These are phyloP conservation scores for Drosophila murphyi DNA, from an alignment of 1,140 invertebrate genomes.

Conservation along the genomic window DNA sequence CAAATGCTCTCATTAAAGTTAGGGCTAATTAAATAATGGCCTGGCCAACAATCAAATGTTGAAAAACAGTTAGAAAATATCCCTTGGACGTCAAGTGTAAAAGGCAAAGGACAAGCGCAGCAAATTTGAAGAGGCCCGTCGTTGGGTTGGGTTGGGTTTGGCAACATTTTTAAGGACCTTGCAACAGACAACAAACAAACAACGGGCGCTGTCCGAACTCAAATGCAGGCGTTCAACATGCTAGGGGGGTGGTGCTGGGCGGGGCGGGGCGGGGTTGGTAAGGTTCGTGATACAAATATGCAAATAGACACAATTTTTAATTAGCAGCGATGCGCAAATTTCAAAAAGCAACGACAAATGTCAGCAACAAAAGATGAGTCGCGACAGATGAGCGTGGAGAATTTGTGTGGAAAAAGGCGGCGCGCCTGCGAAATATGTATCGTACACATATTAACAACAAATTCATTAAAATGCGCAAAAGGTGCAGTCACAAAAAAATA, in stretches of 20 bases:
- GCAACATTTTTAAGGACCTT: slow-evolving; percentile 25
- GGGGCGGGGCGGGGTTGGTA: slow-evolving; percentile 7
- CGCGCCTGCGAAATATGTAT: slow-evolving; percentile 51
- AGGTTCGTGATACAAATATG: slow-evolving; percentile 65
- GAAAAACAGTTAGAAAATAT: slow-evolving; percentile 38
- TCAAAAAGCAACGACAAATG: slow-evolving; percentile 62
- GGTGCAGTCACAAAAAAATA: slow-evolving; percentile 19
- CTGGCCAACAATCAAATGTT: slow-evolving; percentile 19
- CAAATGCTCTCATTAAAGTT: slow-evolving; percentile 58
- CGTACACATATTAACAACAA: slow-evolving; percentile 71
- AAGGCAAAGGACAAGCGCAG: slow-evolving; percentile 58
- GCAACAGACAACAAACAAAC: slow-evolving; percentile 60
- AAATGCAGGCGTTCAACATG: slow-evolving; percentile 53
- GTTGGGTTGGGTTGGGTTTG: neutral
- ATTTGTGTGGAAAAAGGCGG: slow-evolving; percentile 26
- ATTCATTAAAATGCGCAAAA: slow-evolving; percentile 80
- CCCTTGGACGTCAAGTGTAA: neutral
- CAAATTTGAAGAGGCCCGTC: slow-evolving; percentile 33
- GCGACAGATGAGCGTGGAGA: slow-evolving; percentile 47
- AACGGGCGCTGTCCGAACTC: slow-evolving; percentile 57
- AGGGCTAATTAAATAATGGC: slow-evolving; percentile 45
- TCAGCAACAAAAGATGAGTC: slow-evolving; percentile 74
- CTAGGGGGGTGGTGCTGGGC: neutral
- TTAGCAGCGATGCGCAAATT: slow-evolving; percentile 79
- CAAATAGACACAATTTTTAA: slow-evolving; percentile 83